A percentile compares a stretch with the other conserved stretches of the same genome.
These are phyloP conservation scores for Eristalis arbustorum DNA, from an alignment of 2,888 invertebrate genomes.

Conservation along the genomic window DNA sequence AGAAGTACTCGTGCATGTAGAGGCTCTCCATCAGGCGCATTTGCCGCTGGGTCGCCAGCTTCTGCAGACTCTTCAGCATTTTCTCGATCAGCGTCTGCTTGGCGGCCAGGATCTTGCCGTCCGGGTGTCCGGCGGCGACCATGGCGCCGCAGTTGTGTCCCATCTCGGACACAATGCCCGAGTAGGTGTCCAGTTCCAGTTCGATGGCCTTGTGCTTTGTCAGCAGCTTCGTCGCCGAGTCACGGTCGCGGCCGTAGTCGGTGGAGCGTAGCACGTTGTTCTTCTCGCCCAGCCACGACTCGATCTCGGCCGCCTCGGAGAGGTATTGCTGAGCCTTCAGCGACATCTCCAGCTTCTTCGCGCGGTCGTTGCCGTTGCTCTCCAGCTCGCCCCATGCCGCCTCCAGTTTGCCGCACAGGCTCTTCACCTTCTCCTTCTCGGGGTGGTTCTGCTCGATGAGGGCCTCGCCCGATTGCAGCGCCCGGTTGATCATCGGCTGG, in stretches of 20 bases:
- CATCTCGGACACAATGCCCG: slow-evolving; percentile 95
- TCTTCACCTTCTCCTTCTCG: slow-evolving; percentile 88
- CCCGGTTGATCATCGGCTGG: slow-evolving; percentile 90
- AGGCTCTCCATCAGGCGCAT: slow-evolving; percentile 94
- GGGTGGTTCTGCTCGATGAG: slow-evolving; percentile 90
- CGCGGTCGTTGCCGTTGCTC: slow-evolving; percentile 86
- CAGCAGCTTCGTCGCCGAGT: slow-evolving; percentile 93
- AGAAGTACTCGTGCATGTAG: slow-evolving; percentile 93
- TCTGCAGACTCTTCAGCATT: slow-evolving; percentile 89
- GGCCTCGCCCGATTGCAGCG: slow-evolving; percentile 88
- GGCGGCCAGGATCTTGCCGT: slow-evolving; percentile 89
- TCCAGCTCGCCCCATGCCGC: slow-evolving; percentile 88
- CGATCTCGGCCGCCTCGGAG: slow-evolving; percentile 94
- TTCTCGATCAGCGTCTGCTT: slow-evolving; percentile 89
- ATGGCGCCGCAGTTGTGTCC: slow-evolving; percentile 91
- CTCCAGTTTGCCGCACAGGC: slow-evolving; percentile 87
- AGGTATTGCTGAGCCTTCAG: slow-evolving; percentile 95
- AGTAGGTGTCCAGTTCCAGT: slow-evolving; percentile 94
- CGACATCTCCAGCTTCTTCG: slow-evolving; percentile 90
- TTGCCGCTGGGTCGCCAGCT: slow-evolving; percentile 89
- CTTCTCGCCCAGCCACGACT: slow-evolving; percentile 95
- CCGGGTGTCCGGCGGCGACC: slow-evolving; percentile 90
- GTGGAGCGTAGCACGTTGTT: slow-evolving; percentile 89
- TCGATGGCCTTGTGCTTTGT: slow-evolving; percentile 97
- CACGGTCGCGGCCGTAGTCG: slow-evolving; percentile 94